phyloP scores from a whole-genome alignment of 1,140 invertebrate species.

The Colletes latitarsis region DNA sequence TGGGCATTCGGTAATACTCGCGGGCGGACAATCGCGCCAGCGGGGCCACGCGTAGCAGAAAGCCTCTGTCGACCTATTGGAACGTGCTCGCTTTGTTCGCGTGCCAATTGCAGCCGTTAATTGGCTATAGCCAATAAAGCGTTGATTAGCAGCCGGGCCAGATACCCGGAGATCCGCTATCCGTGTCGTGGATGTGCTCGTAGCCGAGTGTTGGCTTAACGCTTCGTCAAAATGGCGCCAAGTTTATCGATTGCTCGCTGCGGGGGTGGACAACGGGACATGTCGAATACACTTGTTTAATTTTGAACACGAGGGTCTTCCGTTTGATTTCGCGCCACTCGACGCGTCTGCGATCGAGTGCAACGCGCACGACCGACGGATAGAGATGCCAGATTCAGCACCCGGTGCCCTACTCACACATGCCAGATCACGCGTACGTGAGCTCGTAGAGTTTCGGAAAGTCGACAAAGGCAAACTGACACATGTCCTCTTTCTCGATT shows the following conservation, averaged over 20 bases:
- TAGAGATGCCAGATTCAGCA: too few species aligned
- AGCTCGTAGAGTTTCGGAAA: too few species aligned
- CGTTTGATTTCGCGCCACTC: constrained; percentile 30
- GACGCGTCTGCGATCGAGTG: not conserved
- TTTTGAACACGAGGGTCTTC: constrained; percentile 27
- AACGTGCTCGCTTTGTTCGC: constrained; percentile 71
- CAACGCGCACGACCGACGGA: too few species aligned
- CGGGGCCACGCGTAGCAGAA: constrained; percentile 56
- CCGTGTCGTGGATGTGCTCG: constrained; percentile 47
- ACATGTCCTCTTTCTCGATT: too few species aligned
- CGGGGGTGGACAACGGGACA: not conserved
- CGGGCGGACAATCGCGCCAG: constrained; percentile 26
- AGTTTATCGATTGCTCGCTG: constrained; percentile 41
- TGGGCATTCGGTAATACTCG: constrained; percentile 61
- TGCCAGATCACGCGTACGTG: too few species aligned
- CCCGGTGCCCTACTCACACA: too few species aligned
- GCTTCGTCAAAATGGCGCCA: constrained; percentile 61
- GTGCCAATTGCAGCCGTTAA: constrained; percentile 76
- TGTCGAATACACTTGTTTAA: constrained; percentile 35
- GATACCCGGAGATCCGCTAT: constrained; percentile 62
- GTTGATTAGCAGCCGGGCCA: constrained; percentile 72
- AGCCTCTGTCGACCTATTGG: constrained; percentile 63
- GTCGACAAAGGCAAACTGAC: too few species aligned
- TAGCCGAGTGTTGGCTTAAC: constrained; percentile 46
- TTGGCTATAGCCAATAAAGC: constrained; percentile 78